Evolutionary conservation across 2,888 invertebrate species (phyloP).

Genomic region (Erpobdella octoculata): DNA sequence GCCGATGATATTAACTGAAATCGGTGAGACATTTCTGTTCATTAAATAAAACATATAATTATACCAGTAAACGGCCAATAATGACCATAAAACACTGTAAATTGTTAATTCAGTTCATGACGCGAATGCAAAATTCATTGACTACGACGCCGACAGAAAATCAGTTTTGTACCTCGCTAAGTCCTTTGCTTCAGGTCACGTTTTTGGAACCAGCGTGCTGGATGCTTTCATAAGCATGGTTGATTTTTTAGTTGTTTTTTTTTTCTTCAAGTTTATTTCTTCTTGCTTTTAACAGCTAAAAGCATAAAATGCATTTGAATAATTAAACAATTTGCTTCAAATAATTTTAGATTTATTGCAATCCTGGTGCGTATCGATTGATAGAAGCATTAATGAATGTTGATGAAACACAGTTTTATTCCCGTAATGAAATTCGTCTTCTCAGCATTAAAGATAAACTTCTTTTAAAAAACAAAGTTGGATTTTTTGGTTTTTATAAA

Average conservation of each 20-base stretch:
- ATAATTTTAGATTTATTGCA: background rate
- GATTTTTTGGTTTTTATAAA: too few relatives aligned
- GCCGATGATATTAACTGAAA: too few relatives aligned
- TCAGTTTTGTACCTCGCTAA: background rate
- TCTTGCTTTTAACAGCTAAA: background rate
- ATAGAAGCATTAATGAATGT: background rate
- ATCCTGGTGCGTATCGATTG: background rate
- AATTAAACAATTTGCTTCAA: background rate
- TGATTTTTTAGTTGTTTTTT: background rate
- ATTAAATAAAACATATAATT: too few relatives aligned
- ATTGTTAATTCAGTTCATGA: background rate
- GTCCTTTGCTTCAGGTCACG: conserved; percentile 2
- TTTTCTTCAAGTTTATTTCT: background rate
- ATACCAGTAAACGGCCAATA: too few relatives aligned
- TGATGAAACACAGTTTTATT: background rate
- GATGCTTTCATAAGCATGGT: conserved; percentile 1
- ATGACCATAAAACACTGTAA: background rate
- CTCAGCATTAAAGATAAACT: background rate
- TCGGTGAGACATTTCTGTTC: too few relatives aligned
- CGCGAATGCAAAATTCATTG: background rate
- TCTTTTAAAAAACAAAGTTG: background rate
- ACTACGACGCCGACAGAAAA: background rate
- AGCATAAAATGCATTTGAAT: background rate
- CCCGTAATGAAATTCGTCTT: background rate
- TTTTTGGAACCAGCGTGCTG: background rate